phyloP scores from a whole-genome alignment of 2,797 vertebrate genomes.

The Enteromius unitaeniatus region DNA sequence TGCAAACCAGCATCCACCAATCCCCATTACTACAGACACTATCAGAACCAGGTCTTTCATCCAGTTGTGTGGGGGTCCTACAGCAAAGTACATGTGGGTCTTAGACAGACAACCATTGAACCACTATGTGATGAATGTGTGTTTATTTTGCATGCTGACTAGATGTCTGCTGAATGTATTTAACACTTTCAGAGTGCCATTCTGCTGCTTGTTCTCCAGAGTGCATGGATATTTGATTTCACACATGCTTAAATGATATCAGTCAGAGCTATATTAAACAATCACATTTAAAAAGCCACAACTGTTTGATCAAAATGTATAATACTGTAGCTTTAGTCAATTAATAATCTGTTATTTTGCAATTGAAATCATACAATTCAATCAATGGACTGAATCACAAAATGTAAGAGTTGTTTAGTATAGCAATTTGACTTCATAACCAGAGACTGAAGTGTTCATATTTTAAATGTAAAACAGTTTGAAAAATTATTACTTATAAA shows the following conservation, averaged over 20 bases:
- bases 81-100: constrained; percentile 3
- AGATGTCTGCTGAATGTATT: not conserved
- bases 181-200: not conserved
- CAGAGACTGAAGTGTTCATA: not conserved
- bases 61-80: constrained; percentile 92
- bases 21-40: constrained; percentile 94
- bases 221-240: constrained; percentile 26
- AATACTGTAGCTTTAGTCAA: not conserved
- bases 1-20: constrained; percentile 97
- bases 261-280: constrained; percentile 50
- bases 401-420: too few species aligned
- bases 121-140: not conserved
- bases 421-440: not conserved
- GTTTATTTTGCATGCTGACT: not conserved
- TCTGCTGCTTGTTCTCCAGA: not conserved
- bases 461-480: not conserved
- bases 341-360: not conserved
- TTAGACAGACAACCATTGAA: constrained; percentile 12
- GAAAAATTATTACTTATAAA: not conserved
- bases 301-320: not conserved
- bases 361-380: not conserved
- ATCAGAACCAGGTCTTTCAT: constrained; percentile 97
- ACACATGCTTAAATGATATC: constrained; percentile 29
- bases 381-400: not conserved
- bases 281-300: constrained; percentile 40